Conservation (phyloP, 2,113 vertebrate genomes). For the Alethe diademata region DNA sequence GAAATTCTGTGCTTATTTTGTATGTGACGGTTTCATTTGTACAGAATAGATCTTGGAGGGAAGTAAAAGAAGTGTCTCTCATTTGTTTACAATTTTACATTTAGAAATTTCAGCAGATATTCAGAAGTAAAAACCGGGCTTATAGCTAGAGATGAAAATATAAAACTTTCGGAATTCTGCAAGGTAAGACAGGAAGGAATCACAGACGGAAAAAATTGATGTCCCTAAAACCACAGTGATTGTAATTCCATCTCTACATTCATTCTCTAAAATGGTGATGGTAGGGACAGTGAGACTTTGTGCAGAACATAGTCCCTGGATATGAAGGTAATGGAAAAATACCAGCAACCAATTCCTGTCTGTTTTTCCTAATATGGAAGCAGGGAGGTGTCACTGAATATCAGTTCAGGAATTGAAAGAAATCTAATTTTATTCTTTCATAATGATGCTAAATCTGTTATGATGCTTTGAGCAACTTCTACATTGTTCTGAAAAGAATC, state of each 20-base stretch:
- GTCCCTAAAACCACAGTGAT: accelerated
- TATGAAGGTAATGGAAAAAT: neutral
- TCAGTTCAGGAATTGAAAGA: neutral
- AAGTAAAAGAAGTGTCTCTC: neutral
- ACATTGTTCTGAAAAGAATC: neutral
- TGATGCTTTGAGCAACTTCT: neutral
- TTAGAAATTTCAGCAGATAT: neutral
- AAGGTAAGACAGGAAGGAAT: neutral
- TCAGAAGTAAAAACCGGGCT: neutral
- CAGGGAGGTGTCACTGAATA: neutral
- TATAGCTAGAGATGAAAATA: neutral
- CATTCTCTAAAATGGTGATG: neutral
- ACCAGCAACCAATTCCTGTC: neutral
- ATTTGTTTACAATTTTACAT: neutral
- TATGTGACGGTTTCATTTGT: neutral
- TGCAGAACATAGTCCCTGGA: neutral
- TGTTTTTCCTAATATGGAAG: neutral
- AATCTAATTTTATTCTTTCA: neutral
- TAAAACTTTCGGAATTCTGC: neutral
- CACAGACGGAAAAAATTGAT: neutral
- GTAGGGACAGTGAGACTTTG: neutral
- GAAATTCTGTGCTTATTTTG: neutral
- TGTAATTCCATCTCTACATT: neutral
- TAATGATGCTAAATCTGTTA: neutral
- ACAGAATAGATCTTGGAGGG: neutral